Percentiles rank a stretch among this genome's conserved stretches.
phyloP scores from a whole-genome alignment of 92 coral and sea anemone species.

The Paragorgia papillata region DNA sequence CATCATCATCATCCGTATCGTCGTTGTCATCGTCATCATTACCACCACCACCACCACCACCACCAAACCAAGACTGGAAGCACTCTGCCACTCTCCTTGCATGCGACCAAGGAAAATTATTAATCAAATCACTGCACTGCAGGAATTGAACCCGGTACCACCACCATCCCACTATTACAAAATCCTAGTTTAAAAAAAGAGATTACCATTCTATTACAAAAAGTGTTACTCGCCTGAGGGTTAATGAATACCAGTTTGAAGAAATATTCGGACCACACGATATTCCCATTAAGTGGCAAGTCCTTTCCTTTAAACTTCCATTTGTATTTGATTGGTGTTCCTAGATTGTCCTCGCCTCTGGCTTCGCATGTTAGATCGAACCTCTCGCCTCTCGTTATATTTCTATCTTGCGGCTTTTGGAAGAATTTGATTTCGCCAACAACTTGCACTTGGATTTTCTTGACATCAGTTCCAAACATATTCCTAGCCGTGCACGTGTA shows the following conservation, averaged over 20 bases:
- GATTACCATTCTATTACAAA: too few relatives aligned
- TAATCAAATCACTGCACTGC: too few relatives aligned
- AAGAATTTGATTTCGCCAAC: constrained; percentile 49
- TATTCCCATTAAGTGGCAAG: background rate
- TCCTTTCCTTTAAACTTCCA: constrained; percentile 11
- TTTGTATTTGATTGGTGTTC: constrained; percentile 12
- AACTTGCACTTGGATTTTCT: constrained; percentile 49
- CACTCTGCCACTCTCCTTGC: too few relatives aligned
- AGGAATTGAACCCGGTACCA: too few relatives aligned
- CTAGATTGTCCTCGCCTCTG: background rate
- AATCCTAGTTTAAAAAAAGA: too few relatives aligned
- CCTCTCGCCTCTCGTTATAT: background rate
- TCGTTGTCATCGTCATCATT: too few relatives aligned
- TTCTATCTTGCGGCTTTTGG: background rate
- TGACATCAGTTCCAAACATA: constrained; percentile 31
- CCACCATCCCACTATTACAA: too few relatives aligned
- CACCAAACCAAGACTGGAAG: too few relatives aligned
- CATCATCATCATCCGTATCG: too few relatives aligned
- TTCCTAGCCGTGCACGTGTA: constrained; percentile 69
- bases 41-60: too few relatives aligned
- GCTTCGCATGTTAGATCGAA: constrained; percentile 23
- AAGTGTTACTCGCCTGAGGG: constrained; percentile 5
- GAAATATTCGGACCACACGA: background rate
- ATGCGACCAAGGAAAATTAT: too few relatives aligned
- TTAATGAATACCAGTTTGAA: background rate